Conservation (phyloP, 2,113 vertebrate genomes). For the Neotoma lepida region DNA sequence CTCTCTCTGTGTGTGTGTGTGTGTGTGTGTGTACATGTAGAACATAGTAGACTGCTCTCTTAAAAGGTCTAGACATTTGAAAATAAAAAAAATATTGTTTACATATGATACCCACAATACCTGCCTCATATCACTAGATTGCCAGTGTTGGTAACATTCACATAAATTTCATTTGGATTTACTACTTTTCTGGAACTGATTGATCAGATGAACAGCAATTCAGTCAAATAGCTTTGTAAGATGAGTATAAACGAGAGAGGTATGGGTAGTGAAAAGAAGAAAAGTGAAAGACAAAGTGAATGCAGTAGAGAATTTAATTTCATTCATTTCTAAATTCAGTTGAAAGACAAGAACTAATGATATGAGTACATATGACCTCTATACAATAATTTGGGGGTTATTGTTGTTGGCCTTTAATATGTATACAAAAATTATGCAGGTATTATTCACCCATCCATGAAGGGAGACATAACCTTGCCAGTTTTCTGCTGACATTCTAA, state of each 20-base stretch:
- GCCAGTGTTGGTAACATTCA: background rate
- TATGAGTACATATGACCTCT: background rate
- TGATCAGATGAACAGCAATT: background rate
- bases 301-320: background rate
- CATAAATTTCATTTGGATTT: background rate
- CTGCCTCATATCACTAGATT: background rate
- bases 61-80: background rate
- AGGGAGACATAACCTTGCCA: conserved; percentile 50
- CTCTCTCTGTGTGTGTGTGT: background rate
- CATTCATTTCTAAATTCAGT: conserved; percentile 32
- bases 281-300: background rate
- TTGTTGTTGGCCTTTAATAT: conserved; percentile 27
- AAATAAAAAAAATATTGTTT: background rate
- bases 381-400: background rate
- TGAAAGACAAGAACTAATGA: background rate
- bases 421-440: conserved; percentile 43
- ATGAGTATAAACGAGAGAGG: background rate
- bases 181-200: background rate
- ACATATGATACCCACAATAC: background rate
- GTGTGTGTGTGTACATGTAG: background rate
- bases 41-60: background rate
- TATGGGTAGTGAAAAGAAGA: background rate
- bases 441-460: conserved; percentile 18
- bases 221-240: background rate
- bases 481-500: conserved; percentile 66